Base-by-base conservation (phyloP, 2,888 invertebrate genomes). In the Oxystoma pomonae region DNA sequence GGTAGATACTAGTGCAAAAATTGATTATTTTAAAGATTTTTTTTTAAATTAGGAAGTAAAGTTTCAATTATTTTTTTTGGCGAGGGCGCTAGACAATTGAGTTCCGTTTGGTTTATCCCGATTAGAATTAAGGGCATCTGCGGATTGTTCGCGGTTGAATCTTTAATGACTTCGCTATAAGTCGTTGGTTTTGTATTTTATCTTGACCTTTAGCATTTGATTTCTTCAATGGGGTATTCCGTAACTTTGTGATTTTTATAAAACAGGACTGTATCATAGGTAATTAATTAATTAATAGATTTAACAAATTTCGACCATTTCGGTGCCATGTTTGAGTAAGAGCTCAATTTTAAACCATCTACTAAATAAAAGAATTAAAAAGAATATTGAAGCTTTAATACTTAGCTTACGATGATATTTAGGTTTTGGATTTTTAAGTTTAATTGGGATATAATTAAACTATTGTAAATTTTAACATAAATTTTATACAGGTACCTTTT, bases 241-340 rank as follows among this genome's bases (percentile, higher is more conserved):
- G 80, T 80, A 78, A 66, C 56, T 70, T 70, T 78, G 78, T 77
- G 78, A 77, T 76, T 69, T 65, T 68, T 59, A 64, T 59, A 17
- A 53, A 35, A 35, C 35, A 35, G 35, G 12, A 35, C 35, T 35
- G 35, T 35, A 35, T 35, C 12, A 35, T 35, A 35, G 35, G 35
- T 35, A 35, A 35, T 12, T 35, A 35, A 35, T 35, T 35, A 35
- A 35, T 7, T 35, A 35, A 7, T 35, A 35, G 12, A 35, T 35
- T 35, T 35, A 35, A 35, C 35, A 35, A 35, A 77, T 74, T 75
- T 75, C 76, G 80, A 80, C 80, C 80, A 80, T 75, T 78, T 77
- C 74, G 79, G 79, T 80, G 80, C 80, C 79, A 79, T 79, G 78
- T 77, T 78, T 79, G 80, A 77, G 78, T 78, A 79, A 78, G 74